Percentiles rank a stretch among this genome's conserved stretches.
Conservation (phyloP, 2,113 vertebrate genomes). For the Anoura caudifer region DNA sequence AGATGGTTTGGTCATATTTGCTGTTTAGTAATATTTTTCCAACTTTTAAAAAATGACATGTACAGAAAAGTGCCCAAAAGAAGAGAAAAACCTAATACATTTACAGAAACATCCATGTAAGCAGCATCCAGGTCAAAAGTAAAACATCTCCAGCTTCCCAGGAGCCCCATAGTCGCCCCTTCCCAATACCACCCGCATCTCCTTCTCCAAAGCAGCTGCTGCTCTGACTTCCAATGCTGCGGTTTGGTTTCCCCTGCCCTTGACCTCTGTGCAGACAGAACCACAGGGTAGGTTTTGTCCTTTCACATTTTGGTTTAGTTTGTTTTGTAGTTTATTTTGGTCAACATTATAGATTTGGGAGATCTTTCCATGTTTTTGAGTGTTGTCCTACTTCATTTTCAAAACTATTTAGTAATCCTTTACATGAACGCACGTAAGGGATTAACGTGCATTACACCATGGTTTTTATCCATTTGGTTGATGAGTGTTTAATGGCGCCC, state of each 20-base stretch:
- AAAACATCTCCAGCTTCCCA: background rate
- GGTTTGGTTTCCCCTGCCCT: background rate
- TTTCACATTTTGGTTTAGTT: background rate
- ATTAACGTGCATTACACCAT: too few species aligned
- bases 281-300: background rate
- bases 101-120: background rate
- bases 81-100: background rate
- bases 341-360: background rate
- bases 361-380: background rate
- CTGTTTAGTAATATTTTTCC: background rate
- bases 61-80: background rate
- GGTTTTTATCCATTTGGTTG: background rate
- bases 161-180: background rate
- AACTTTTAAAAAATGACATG: background rate
- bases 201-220: background rate
- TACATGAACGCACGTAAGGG: too few species aligned
- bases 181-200: background rate
- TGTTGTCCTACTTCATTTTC: background rate
- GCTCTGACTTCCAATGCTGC: background rate
- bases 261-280: background rate
- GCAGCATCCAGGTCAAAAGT: background rate
- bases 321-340: background rate
- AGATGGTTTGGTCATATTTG: background rate
- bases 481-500: background rate
- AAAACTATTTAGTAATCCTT: background rate